phyloP scores from a whole-genome alignment of 2,113 vertebrate species.

The Henicopernis longicauda region DNA sequence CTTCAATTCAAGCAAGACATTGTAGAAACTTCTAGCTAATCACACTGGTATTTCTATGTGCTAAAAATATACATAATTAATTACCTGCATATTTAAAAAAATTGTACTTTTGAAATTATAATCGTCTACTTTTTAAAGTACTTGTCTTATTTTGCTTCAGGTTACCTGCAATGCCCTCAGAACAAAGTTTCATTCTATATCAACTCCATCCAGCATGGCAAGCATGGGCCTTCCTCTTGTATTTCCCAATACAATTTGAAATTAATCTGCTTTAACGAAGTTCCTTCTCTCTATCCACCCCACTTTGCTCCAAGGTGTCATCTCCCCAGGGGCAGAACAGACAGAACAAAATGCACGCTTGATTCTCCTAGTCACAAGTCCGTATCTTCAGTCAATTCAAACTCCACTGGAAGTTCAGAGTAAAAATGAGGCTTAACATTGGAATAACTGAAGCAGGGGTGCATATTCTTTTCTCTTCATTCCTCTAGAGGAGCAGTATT shows the following conservation, averaged over 20 bases:
- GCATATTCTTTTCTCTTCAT: background rate
- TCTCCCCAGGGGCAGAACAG: background rate
- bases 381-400: background rate
- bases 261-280: background rate
- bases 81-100: background rate
- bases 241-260: background rate
- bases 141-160: background rate
- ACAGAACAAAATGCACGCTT: background rate
- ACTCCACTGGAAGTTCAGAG: background rate
- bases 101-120: background rate
- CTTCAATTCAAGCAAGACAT: background rate
- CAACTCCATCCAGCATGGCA: background rate
- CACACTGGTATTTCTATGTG: background rate
- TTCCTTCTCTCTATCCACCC: background rate
- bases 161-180: background rate
- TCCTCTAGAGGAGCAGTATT: background rate
- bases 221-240: background rate
- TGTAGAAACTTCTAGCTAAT: background rate
- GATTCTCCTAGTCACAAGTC: background rate
- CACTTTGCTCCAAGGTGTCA: background rate
- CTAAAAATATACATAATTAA: background rate
- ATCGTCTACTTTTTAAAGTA: background rate
- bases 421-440: background rate
- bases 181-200: background rate
- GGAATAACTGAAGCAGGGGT: background rate